These are phyloP conservation scores for Nephila pilipes DNA, from an alignment of 1,140 invertebrate species.

Conservation along the genomic window DNA sequence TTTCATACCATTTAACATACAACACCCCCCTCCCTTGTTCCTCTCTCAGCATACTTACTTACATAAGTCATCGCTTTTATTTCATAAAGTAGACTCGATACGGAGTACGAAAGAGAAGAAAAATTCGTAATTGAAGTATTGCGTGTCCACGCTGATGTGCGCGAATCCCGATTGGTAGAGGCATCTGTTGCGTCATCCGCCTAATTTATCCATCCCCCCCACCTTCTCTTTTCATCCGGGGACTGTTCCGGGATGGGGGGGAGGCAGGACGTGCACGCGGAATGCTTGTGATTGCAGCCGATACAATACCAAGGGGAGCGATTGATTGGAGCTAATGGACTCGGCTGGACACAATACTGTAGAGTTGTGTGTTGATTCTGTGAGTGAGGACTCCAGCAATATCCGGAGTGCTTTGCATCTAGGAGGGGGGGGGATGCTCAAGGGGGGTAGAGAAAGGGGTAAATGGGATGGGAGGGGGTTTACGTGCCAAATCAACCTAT, in stretches of 20 bases:
- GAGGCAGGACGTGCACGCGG: not conserved
- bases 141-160: conserved; percentile 35
- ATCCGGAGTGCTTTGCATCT: conserved; percentile 69
- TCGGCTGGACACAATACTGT: conserved; percentile 67
- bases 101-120: not conserved
- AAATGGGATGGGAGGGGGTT: not conserved
- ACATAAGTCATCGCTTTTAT: conserved; percentile 12
- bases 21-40: not conserved
- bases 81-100: not conserved
- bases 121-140: conserved; percentile 55
- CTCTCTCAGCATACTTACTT: not conserved
- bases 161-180: conserved; percentile 45
- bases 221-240: not conserved
- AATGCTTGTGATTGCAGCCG: conserved; percentile 48
- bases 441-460: too few species aligned
- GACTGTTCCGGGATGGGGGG: not conserved
- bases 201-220: conserved; percentile 60
- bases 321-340: conserved; percentile 73
- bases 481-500: conserved; percentile 28
- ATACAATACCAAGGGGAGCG: conserved; percentile 62
- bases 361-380: conserved; percentile 63
- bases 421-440: not conserved
- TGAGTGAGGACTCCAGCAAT: conserved; percentile 47
- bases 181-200: conserved; percentile 67
- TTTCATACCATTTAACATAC: not conserved